phyloP scores from a whole-genome alignment of 2,797 vertebrate species.

The Cichlasoma orientale region DNA sequence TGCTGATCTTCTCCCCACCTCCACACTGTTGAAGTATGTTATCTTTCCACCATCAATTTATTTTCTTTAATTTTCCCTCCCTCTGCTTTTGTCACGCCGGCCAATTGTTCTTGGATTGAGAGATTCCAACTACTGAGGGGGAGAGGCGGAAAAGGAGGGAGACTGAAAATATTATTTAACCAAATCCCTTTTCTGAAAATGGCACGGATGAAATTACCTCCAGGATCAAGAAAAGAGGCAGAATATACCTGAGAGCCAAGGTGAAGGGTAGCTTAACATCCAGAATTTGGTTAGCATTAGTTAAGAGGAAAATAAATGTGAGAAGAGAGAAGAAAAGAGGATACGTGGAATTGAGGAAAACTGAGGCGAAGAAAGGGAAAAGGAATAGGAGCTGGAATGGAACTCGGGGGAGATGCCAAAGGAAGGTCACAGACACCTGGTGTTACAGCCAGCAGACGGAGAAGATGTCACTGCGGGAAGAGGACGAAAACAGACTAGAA shows the following conservation, averaged over 20 bases:
- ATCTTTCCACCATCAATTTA: slow-evolving; percentile 64
- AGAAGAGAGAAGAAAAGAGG: background rate
- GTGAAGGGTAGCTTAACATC: slow-evolving; percentile 5
- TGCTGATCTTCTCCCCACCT: slow-evolving; percentile 53
- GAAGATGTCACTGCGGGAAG: slow-evolving; percentile 15
- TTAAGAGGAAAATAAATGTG: background rate
- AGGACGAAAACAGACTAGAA: slow-evolving; percentile 18
- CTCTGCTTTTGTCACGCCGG: slow-evolving; percentile 51
- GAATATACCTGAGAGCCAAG: slow-evolving; percentile 17
- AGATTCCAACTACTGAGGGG: slow-evolving; percentile 24
- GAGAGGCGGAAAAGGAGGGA: background rate
- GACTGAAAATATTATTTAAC: slow-evolving; percentile 48
- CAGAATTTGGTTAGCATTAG: background rate
- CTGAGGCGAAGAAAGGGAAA: background rate
- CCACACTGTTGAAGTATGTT: slow-evolving; percentile 51
- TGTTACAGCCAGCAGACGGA: slow-evolving; percentile 23
- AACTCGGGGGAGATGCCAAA: slow-evolving; percentile 44
- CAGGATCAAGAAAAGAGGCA: slow-evolving; percentile 24
- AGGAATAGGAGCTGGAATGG: slow-evolving; percentile 13
- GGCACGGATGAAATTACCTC: background rate
- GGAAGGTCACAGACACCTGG: slow-evolving; percentile 39
- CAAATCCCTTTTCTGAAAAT: slow-evolving; percentile 27
- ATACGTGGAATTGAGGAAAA: background rate
- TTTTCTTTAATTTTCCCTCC: slow-evolving; percentile 63
- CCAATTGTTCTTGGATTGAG: slow-evolving; percentile 73